These are phyloP conservation scores for Gadus macrocephalus DNA, from an alignment of 2,113 vertebrate genomes.

Conservation along the genomic window DNA sequence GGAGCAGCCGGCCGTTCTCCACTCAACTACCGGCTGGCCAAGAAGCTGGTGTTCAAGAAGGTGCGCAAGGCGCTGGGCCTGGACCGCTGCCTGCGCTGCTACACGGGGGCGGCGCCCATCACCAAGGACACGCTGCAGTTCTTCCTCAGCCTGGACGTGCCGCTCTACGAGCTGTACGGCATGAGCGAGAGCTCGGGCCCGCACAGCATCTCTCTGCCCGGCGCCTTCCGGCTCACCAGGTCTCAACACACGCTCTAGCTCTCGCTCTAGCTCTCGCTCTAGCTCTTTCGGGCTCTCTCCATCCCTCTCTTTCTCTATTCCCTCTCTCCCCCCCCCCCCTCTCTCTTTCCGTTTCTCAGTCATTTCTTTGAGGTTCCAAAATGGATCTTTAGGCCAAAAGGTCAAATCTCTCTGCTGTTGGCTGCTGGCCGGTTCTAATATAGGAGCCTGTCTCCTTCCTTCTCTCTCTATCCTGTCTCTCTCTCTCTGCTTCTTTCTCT, in stretches of 20 bases:
- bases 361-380: too few species aligned
- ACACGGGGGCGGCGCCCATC: constrained; percentile 85
- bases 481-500: too few species aligned
- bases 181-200: constrained; percentile 89
- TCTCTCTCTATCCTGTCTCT: too few species aligned
- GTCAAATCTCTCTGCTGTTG: too few species aligned
- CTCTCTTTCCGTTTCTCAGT: too few species aligned
- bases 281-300: too few species aligned
- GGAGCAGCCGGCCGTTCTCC: constrained; percentile 25
- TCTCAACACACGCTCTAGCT: constrained; percentile 35
- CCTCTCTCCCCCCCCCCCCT: too few species aligned
- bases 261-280: too few species aligned
- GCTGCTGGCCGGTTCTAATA: too few species aligned
- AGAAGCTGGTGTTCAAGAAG: constrained; percentile 81
- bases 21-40: constrained; percentile 80
- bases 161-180: constrained; percentile 84
- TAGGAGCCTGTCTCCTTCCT: too few species aligned
- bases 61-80: constrained; percentile 82
- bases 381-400: too few species aligned
- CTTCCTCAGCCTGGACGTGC: constrained; percentile 91
- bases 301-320: too few species aligned
- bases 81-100: constrained; percentile 80
- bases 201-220: constrained; percentile 70
- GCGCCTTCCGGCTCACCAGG: constrained; percentile 77
- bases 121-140: constrained; percentile 84